Evolutionary conservation across 2,797 vertebrate genomes (phyloP), one percentile per base, ranked within the genome.

Genomic region (Apogon talboti): DNA sequence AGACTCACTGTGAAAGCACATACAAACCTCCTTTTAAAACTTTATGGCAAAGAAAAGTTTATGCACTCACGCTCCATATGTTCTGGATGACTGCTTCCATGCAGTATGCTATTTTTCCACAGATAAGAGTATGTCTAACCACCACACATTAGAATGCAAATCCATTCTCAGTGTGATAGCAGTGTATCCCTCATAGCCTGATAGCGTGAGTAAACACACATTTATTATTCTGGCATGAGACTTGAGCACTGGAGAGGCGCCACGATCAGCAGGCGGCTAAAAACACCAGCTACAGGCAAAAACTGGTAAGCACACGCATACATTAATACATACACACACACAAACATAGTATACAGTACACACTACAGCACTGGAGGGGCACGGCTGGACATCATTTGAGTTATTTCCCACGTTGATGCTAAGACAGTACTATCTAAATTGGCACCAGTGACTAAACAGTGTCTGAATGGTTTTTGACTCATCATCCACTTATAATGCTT

Each of bases 221-320:
- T 65, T 64, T 37, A 38, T 69, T 64, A 73, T 79, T 67, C 71
- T 86, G 84, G 71, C 87, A 73, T 14, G 52, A 47, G 66, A 38
- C 16, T 58, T 6, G 10, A 42, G 41, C 40, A 6, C n/a, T 85
- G 89, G 78, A 82, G 42, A 44, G 60, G 45, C 3, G 74, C 87
- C 79, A 83, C 40, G 10, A 64, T 70, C 82, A 79, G 66, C 83
- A 71, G 68, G 84, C 53, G n/a, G 77, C 76, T 85, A 78, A 89
- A 84, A 64, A 57, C 73, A 46, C 83, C 76, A 78, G 63, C 81
- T 82, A 81, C 18, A n/a, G 11, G 21, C 21, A 2, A 24, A 24
- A 24, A n/a, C n/a, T n/a, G n/a, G n/a, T n/a, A n/a, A n/a, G n/a
- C n/a, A n/a, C n/a, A n/a, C n/a, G n/a, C n/a, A n/a, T n/a, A n/a